phyloP scores from a whole-genome alignment of 2,888 invertebrate species.

The Microctonus hyperodae region DNA sequence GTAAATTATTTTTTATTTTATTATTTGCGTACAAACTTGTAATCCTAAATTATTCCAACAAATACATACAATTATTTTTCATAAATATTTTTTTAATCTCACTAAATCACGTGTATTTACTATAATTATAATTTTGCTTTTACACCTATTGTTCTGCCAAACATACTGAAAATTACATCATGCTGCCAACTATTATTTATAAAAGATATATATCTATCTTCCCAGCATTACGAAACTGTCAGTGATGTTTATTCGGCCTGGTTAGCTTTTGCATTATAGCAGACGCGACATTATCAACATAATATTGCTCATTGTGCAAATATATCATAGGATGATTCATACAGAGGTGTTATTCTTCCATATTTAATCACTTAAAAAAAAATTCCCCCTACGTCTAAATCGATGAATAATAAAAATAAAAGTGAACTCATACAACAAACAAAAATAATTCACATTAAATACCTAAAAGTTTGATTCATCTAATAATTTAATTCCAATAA shows the following conservation, averaged over 20 bases:
- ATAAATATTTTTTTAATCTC: neutral
- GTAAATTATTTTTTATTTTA: too few species aligned
- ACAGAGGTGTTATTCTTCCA: neutral
- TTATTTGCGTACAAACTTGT: too few species aligned
- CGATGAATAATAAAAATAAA: too few species aligned
- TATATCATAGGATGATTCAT: neutral
- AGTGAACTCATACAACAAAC: too few species aligned
- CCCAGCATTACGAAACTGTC: conserved; percentile 15
- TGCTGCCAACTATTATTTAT: conserved; percentile 24
- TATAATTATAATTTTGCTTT: conserved; percentile 34
- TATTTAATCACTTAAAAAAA: neutral
- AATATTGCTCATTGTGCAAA: neutral
- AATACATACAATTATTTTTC: neutral
- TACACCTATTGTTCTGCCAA: conserved; percentile 37
- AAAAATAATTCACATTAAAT: too few species aligned
- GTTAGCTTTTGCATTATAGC: conserved; percentile 7
- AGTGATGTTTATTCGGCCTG: conserved; percentile 24
- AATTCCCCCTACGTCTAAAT: too few species aligned
- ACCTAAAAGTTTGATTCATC: too few species aligned
- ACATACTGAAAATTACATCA: conserved; percentile 37
- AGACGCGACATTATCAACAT: neutral
- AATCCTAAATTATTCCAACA: too few species aligned
- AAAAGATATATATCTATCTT: conserved; percentile 19
- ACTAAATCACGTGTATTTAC: conserved; percentile 27
- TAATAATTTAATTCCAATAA: too few species aligned